phyloP scores from a whole-genome alignment of 2,888 invertebrate genomes.

The Drosophila nr. perissopoda region DNA sequence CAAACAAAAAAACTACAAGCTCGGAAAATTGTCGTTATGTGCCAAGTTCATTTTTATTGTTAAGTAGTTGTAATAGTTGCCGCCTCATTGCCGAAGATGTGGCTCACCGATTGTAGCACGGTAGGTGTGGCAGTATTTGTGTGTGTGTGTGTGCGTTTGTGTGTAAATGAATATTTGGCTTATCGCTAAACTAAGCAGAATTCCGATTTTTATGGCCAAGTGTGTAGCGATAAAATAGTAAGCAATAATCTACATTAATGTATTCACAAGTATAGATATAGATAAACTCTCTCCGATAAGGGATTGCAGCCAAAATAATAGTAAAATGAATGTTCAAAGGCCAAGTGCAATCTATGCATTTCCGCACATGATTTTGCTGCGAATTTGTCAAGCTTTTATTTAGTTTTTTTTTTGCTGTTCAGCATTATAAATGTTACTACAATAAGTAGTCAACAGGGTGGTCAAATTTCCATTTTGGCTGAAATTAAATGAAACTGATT shows the following conservation, averaged over 20 bases:
- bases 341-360: neutral
- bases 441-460: neutral
- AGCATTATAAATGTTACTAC: neutral
- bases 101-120: slow-evolving; percentile 70
- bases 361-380: neutral
- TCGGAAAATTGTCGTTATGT: slow-evolving; percentile 1
- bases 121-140: slow-evolving; percentile 50
- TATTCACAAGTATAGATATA: neutral
- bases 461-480: neutral
- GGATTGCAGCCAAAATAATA: neutral
- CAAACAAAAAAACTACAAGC: neutral
- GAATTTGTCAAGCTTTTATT: neutral
- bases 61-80: slow-evolving; percentile 13
- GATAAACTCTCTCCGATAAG: neutral
- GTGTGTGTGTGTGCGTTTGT: slow-evolving; percentile 1
- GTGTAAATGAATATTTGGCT: slow-evolving; percentile 22
- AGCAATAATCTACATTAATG: neutral
- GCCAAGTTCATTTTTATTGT: slow-evolving; percentile 23
- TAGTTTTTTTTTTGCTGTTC: neutral
- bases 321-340: neutral
- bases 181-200: slow-evolving; percentile 28
- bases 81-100: slow-evolving; percentile 53
- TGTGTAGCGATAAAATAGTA: slow-evolving; percentile 28
- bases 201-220: slow-evolving; percentile 11
- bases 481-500: neutral